These are phyloP conservation scores for Temnothorax longispinosus DNA, from an alignment of 1,140 invertebrate genomes.

Conservation along the genomic window DNA sequence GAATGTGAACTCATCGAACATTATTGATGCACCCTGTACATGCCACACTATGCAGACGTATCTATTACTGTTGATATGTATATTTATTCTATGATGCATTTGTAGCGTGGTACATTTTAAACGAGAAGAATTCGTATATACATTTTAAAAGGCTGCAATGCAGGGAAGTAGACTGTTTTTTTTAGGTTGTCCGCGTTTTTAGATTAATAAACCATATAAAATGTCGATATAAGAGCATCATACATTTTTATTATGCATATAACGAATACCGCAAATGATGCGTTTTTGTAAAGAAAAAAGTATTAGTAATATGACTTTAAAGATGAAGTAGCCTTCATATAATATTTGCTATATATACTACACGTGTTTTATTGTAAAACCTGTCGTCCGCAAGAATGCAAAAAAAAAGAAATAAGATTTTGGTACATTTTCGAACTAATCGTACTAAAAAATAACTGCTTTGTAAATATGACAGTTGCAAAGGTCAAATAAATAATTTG, in stretches of 20 bases:
- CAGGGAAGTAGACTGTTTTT: slow-evolving; percentile 1
- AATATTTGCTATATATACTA: slow-evolving; percentile 50
- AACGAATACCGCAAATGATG: slow-evolving; percentile 22
- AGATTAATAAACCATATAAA: slow-evolving; percentile 23
- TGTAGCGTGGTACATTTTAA: slow-evolving; percentile 68
- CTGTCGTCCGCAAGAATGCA: slow-evolving; percentile 28
- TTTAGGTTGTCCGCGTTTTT: slow-evolving; percentile 16
- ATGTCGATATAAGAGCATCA: slow-evolving; percentile 22
- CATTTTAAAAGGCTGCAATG: slow-evolving; percentile 43
- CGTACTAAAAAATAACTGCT: slow-evolving; percentile 58
- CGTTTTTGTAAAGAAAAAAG: slow-evolving; percentile 39
- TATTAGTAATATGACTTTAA: slow-evolving; percentile 26
- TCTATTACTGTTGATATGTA: slow-evolving; percentile 69
- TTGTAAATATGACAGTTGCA: slow-evolving; percentile 73
- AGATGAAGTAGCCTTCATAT: slow-evolving; percentile 44
- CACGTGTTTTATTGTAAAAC: slow-evolving; percentile 70
- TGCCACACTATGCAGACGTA: slow-evolving; percentile 57
- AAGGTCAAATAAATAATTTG: slow-evolving; percentile 69
- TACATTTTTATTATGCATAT: slow-evolving; percentile 56
- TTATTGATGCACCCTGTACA: slow-evolving; percentile 3
- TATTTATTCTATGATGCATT: slow-evolving; percentile 74
- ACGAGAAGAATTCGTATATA: slow-evolving; percentile 56
- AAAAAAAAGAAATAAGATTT: slow-evolving; percentile 44
- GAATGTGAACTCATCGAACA: background rate
- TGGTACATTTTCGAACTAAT: slow-evolving; percentile 62